Evolutionary conservation across 1,140 invertebrate genomes (phyloP).

Genomic region (Dendroctonus valens): DNA sequence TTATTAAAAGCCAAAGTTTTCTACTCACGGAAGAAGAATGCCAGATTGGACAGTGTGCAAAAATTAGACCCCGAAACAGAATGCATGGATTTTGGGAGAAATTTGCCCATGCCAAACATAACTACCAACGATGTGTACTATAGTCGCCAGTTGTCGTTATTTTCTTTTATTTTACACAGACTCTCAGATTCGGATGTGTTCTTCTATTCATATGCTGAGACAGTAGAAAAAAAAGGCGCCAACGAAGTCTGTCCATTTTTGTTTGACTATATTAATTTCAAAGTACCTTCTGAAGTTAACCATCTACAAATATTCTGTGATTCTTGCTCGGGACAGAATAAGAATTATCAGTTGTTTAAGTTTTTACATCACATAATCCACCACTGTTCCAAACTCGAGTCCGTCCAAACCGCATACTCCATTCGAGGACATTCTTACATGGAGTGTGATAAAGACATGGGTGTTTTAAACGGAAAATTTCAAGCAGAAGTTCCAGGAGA

Average conservation of each 20-base stretch:
- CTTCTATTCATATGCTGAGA: constrained; percentile 37
- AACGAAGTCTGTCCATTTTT: constrained; percentile 39
- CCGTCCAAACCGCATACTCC: constrained; percentile 17
- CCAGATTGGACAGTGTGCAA: constrained; percentile 13
- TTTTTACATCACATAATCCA: constrained; percentile 28
- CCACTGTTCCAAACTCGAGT: constrained; percentile 6
- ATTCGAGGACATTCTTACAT: constrained; percentile 32
- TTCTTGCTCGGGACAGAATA: constrained; percentile 44
- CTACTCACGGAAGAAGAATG: constrained; percentile 27
- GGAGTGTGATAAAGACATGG: constrained; percentile 37
- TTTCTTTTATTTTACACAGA: constrained; percentile 37
- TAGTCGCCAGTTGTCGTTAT: constrained; percentile 33
- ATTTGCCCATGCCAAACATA: constrained; percentile 28
- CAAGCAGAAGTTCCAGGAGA: too few relatives aligned
- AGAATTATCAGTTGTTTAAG: constrained; percentile 42
- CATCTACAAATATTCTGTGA: constrained; percentile 39
- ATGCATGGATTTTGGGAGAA: constrained; percentile 35
- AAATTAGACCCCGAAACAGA: constrained; percentile 24
- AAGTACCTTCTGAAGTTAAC: constrained; percentile 21
- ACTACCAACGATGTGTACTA: constrained; percentile 40
- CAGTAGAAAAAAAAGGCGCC: constrained; percentile 37
- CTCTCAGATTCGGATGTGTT: constrained; percentile 16
- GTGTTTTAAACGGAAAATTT: constrained; percentile 1
- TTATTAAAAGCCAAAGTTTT: constrained; percentile 29
- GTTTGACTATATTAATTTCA: constrained; percentile 35